Conservation (phyloP, 2,113 vertebrate genomes). For the Podarcis cretensis region DNA sequence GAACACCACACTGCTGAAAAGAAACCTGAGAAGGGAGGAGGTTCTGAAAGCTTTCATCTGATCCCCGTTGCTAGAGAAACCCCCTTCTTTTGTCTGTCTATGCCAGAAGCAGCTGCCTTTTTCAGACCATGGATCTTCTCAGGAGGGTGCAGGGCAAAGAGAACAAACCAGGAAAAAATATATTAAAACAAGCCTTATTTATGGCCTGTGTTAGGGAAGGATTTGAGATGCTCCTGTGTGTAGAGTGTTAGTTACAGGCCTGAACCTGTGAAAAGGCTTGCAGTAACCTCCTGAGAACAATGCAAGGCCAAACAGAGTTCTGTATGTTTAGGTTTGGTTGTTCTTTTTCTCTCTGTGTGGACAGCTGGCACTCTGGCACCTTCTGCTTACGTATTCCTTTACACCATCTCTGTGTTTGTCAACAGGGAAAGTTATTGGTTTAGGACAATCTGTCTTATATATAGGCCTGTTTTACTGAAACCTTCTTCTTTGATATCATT, state of each 20-base stretch:
- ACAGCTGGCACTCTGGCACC: neutral
- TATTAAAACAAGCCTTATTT: neutral
- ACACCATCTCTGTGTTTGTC: neutral
- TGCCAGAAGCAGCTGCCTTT: constrained; percentile 47
- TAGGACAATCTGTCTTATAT: neutral
- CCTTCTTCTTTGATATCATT: too few relatives aligned
- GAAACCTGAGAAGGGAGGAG: constrained; percentile 31
- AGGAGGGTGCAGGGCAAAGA: neutral
- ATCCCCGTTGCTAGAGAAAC: constrained; percentile 60
- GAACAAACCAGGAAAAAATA: rapidly evolving
- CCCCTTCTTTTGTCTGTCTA: constrained; percentile 56
- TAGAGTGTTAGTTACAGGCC: neutral
- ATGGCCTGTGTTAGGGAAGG: rapidly evolving
- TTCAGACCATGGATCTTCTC: constrained; percentile 11
- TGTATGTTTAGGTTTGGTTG: neutral
- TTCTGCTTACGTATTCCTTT: neutral
- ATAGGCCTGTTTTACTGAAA: neutral
- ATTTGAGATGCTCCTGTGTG: rapidly evolving
- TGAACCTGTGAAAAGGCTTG: neutral
- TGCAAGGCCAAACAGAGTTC: neutral
- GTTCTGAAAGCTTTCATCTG: constrained; percentile 11
- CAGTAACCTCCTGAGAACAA: neutral
- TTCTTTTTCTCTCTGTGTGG: neutral
- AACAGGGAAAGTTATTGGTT: neutral
- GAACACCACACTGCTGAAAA: constrained; percentile 25